Evolutionary conservation across 2,797 vertebrate species (phyloP).

Genomic region (Peromyscus melanophrys): DNA sequence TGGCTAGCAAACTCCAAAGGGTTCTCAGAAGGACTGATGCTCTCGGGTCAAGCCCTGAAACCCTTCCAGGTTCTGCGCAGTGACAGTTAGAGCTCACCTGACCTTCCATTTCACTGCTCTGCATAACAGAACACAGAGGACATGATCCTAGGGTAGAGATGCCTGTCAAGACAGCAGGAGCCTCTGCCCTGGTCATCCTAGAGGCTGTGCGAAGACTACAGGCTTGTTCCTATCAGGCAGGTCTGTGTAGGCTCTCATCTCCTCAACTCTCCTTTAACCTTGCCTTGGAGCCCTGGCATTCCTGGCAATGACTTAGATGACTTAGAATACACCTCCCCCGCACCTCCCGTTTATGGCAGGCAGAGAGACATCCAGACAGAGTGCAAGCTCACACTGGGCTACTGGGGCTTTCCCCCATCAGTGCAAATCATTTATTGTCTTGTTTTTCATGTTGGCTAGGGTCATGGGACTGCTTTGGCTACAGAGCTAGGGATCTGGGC

Average conservation of each 20-base stretch:
- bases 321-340: too few relatives aligned
- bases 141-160: too few relatives aligned
- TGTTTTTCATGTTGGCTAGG: background rate
- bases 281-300: too few relatives aligned
- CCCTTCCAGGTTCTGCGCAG: too few relatives aligned
- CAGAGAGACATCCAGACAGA: background rate
- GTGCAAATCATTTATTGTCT: constrained; percentile 73
- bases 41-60: background rate
- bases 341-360: background rate
- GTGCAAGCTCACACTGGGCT: background rate
- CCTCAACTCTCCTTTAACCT: background rate
- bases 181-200: rapidly evolving
- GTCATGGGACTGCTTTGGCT: constrained; percentile 3
- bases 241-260: background rate
- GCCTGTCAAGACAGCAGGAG: background rate
- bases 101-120: background rate
- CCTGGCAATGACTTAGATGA: too few relatives aligned
- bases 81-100: background rate
- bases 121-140: background rate
- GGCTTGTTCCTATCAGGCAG: background rate
- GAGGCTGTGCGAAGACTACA: background rate
- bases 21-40: background rate
- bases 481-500: background rate
- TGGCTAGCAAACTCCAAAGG: background rate
- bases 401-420: background rate